These are phyloP conservation scores for Tangara arthus DNA, from an alignment of 2,797 vertebrate species.

Conservation along the genomic window DNA sequence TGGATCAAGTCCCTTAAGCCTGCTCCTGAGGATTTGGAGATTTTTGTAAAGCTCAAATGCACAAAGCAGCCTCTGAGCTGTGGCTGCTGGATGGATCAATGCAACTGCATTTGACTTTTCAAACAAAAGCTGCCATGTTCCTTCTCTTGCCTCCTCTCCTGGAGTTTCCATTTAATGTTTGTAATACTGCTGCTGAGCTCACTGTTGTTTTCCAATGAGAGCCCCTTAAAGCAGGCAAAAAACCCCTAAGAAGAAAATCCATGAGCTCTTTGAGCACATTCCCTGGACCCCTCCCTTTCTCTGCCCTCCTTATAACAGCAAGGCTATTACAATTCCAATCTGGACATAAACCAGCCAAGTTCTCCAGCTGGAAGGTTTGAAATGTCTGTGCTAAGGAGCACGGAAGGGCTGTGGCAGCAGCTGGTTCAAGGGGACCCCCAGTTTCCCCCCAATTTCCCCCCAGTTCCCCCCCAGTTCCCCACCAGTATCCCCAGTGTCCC, in stretches of 20 bases:
- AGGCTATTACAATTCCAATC: conserved; percentile 14
- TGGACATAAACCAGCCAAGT: not conserved
- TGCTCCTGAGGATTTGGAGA: conserved; percentile 31
- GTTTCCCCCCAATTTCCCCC: not conserved
- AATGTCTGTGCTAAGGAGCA: not conserved
- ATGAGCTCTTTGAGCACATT: not conserved
- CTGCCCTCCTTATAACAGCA: not conserved
- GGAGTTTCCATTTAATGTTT: not conserved
- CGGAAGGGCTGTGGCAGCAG: not conserved
- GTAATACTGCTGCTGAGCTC: not conserved
- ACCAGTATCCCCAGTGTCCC: not conserved
- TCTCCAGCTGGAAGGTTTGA: conserved; percentile 32
- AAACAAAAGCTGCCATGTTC: not conserved
- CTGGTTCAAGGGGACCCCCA: not conserved
- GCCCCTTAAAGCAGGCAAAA: not conserved
- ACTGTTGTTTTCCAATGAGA: not conserved
- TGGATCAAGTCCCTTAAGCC: conserved; percentile 33
- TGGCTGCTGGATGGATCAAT: conserved; percentile 22
- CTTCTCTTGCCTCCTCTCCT: not conserved
- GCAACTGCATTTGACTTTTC: not conserved
- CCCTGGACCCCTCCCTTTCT: not conserved
- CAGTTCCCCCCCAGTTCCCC: not conserved
- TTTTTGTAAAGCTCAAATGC: conserved; percentile 26
- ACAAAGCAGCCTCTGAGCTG: conserved; percentile 17
- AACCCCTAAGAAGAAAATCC: not conserved